These are phyloP conservation scores for Scaeva pyrastri DNA, from an alignment of 2,888 invertebrate species.

Conservation along the genomic window DNA sequence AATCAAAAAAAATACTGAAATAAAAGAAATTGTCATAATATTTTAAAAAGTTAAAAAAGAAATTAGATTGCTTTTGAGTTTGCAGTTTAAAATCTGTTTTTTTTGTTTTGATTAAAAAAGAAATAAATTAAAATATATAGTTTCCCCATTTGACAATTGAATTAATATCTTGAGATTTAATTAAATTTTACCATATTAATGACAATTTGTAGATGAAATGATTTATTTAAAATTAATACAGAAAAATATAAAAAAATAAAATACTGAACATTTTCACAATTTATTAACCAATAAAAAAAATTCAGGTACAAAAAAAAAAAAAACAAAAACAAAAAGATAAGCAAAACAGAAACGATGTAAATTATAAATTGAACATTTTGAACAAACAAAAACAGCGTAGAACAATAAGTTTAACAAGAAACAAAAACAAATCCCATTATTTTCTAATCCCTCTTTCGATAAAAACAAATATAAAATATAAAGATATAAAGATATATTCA, in stretches of 20 bases:
- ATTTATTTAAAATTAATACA: conserved; percentile 36
- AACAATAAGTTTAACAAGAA: conserved; percentile 47
- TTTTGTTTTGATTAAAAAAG: not conserved
- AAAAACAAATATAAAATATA: conserved; percentile 20
- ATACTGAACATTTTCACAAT: conserved; percentile 47
- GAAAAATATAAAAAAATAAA: conserved; percentile 15
- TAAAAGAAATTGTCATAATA: too few species aligned
- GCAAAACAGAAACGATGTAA: conserved; percentile 32
- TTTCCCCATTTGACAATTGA: too few species aligned
- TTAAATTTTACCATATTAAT: conserved; percentile 7
- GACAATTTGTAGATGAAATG: conserved; percentile 31
- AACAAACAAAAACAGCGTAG: conserved; percentile 45
- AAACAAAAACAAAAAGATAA: conserved; percentile 29
- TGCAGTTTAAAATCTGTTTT: too few species aligned
- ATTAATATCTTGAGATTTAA: not conserved
- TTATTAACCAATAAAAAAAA: conserved; percentile 50
- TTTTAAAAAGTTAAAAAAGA: too few species aligned
- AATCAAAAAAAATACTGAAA: too few species aligned
- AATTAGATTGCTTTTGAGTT: too few species aligned
- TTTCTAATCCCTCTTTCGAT: conserved; percentile 66
- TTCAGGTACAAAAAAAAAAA: conserved; percentile 66
- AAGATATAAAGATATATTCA: conserved; percentile 43
- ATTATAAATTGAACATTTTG: conserved; percentile 51
- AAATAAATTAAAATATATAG: too few species aligned
- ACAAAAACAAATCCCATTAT: conserved; percentile 52